Evolutionary conservation across 2,888 invertebrate genomes (phyloP), one percentile per base, ranked within the genome.

Genomic region (Pristionchus arcanus): DNA sequence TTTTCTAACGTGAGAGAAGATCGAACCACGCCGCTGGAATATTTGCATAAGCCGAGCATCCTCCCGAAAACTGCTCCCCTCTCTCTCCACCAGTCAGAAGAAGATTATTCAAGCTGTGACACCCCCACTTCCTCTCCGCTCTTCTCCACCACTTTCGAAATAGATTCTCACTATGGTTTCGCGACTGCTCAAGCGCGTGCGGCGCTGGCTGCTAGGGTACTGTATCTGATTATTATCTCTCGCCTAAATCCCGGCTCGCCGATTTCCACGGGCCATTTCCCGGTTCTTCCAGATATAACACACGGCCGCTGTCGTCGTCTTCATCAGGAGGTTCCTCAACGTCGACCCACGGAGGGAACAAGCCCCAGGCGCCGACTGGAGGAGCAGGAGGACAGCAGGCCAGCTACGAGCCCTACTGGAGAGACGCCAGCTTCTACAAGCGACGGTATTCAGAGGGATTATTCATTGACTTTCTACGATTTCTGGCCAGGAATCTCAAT

Each of bases 351-450:
- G 86, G 59, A 21, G 63, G 81, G 9, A 37, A 28, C 42, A 31
- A 88, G 34, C 49, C 71, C 31, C 21, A 63, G 53, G 31, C 88
- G 28, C 77, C 66, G 90, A 2, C 34, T 21, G 16, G 19, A 13
- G 16, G 28, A 31, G 37, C 34, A 19, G n/a, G 31, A 0, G 59
- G n/a, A 2, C 66, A 28, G 9, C 85, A n/a, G 66, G n/a, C 37
- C 25, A 77, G 19, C 55, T 89, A 92, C 91, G 94, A 94, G 87
- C 94, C 95, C 5, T 95, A 95, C 90, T 95, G 95, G 95, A 91
- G 95, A 55, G 94, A 94, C 86, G 91, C 94, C 21, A 91, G 93
- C 25, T 94, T 94, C 89, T 95, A 94, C 90, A 91, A 93, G 87
- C 90, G 94, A 66, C 92, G 94, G 87, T 94, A 92, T 91, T 53